Evolutionary conservation across 2,888 invertebrate species (phyloP).

Genomic region (Acleris holmiana): DNA sequence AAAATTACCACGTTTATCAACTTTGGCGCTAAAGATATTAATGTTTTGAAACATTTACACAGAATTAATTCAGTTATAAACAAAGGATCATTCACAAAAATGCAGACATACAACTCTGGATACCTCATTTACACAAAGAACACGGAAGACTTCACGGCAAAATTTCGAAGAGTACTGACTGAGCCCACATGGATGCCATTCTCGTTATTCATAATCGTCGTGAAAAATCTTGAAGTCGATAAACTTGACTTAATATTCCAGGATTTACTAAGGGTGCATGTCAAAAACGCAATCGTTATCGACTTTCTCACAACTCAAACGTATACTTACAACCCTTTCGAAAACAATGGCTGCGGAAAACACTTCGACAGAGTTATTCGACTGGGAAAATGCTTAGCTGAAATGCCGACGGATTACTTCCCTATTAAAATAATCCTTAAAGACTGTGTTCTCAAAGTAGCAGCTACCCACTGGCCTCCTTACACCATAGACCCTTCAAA

Average conservation of each 20-base stretch:
- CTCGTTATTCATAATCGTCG: conserved; percentile 51
- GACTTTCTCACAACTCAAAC: conserved; percentile 49
- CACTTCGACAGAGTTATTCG: conserved; percentile 53
- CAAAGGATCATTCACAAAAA: conserved; percentile 19
- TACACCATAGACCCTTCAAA: conserved; percentile 47
- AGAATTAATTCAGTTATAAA: conserved; percentile 26
- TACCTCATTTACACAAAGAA: conserved; percentile 20
- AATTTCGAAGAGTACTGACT: conserved; percentile 38
- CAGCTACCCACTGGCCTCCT: conserved; percentile 58
- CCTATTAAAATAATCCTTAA: conserved; percentile 49
- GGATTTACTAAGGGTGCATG: conserved; percentile 48
- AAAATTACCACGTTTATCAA: conserved; percentile 40
- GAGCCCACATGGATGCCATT: conserved; percentile 57
- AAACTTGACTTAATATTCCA: conserved; percentile 53
- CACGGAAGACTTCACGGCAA: conserved; percentile 6
- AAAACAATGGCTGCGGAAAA: conserved; percentile 64
- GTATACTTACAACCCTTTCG: conserved; percentile 64
- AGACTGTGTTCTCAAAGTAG: conserved; percentile 57
- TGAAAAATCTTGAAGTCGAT: conserved; percentile 42
- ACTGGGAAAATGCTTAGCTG: conserved; percentile 54
- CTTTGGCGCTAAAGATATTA: conserved; percentile 10
- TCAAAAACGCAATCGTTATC: conserved; percentile 55
- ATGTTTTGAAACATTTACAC: conserved; percentile 39
- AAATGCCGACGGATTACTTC: conserved; percentile 47
- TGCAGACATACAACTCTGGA: conserved; percentile 6